These are phyloP conservation scores for Triplophysa bombifrons DNA, from an alignment of 2,797 vertebrate species.

Conservation along the genomic window DNA sequence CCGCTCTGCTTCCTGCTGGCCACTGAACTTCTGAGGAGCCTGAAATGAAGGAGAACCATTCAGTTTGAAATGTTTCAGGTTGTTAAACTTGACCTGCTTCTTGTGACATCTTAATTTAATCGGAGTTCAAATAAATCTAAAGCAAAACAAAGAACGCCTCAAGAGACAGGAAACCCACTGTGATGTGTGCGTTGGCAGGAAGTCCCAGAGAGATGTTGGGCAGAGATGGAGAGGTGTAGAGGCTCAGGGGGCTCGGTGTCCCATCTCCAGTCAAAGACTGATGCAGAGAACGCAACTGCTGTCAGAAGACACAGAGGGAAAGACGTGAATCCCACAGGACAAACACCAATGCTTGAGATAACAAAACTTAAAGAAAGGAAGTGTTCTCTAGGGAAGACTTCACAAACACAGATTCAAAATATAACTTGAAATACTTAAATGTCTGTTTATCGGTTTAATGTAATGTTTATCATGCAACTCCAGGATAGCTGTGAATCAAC, in stretches of 20 bases:
- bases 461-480: no score
- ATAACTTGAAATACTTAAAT: no score
- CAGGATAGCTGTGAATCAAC: no score
- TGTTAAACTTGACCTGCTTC: not conserved
- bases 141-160: not conserved
- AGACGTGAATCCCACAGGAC: not conserved
- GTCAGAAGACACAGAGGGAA: constrained; percentile 31
- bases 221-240: constrained; percentile 95
- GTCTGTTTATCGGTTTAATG: no score
- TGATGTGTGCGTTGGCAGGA: constrained; percentile 89
- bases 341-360: constrained; percentile 5
- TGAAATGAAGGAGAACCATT: constrained; percentile 51
- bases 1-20: constrained; percentile 88
- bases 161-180: constrained; percentile 72
- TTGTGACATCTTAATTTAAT: no score
- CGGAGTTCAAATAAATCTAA: not conserved
- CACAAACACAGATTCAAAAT: not conserved
- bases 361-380: constrained; percentile 2
- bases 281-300: constrained; percentile 89
- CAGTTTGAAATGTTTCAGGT: not conserved
- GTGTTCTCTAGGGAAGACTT: constrained; percentile 14
- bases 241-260: constrained; percentile 86
- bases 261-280: constrained; percentile 85
- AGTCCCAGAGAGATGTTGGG: constrained; percentile 97
- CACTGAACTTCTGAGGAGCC: constrained; percentile 84